Percentiles rank a stretch among this genome's conserved stretches.
Conservation (phyloP, 2,888 invertebrate genomes). For the Epicampocera succincta region DNA sequence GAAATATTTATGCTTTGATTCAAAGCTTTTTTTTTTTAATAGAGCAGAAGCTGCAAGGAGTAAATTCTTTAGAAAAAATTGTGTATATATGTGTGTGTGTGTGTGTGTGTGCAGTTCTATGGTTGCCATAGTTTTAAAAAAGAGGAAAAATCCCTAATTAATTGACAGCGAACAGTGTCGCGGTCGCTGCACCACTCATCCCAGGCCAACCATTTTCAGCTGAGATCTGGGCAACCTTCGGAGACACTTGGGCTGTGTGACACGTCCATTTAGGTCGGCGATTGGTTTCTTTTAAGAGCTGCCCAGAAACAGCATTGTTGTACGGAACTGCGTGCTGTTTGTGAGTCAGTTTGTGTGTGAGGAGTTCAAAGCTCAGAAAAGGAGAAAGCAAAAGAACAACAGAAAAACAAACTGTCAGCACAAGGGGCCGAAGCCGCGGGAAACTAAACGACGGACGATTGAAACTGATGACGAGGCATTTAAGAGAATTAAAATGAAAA, state of each 20-base stretch:
- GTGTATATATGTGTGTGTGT: too few relatives aligned
- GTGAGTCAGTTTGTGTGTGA: slow-evolving; percentile 4
- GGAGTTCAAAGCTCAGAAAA: background rate
- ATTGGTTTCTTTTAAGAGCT: slow-evolving; percentile 25
- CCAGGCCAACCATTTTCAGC: too few relatives aligned
- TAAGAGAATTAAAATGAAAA: slow-evolving; percentile 61
- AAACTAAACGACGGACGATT: slow-evolving; percentile 51
- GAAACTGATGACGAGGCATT: slow-evolving; percentile 66
- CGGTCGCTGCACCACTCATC: too few relatives aligned
- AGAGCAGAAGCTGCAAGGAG: background rate
- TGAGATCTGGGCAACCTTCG: too few relatives aligned
- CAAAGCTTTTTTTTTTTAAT: slow-evolving; percentile 18
- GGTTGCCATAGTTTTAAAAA: too few relatives aligned
- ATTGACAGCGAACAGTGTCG: too few relatives aligned
- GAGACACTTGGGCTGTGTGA: too few relatives aligned
- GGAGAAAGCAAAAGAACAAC: slow-evolving; percentile 8
- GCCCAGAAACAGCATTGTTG: background rate
- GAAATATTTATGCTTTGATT: slow-evolving; percentile 62
- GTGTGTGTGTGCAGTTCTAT: too few relatives aligned
- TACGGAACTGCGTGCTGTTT: slow-evolving; percentile 17
- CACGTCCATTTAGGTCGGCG: background rate
- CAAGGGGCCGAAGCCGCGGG: slow-evolving; percentile 20
- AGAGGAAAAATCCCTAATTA: too few relatives aligned
- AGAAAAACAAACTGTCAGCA: slow-evolving; percentile 31
- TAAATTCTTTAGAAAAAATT: too few relatives aligned